These are phyloP conservation scores for Eptatretus atami DNA, from an alignment of 2,797 vertebrate genomes.

Conservation along the genomic window DNA sequence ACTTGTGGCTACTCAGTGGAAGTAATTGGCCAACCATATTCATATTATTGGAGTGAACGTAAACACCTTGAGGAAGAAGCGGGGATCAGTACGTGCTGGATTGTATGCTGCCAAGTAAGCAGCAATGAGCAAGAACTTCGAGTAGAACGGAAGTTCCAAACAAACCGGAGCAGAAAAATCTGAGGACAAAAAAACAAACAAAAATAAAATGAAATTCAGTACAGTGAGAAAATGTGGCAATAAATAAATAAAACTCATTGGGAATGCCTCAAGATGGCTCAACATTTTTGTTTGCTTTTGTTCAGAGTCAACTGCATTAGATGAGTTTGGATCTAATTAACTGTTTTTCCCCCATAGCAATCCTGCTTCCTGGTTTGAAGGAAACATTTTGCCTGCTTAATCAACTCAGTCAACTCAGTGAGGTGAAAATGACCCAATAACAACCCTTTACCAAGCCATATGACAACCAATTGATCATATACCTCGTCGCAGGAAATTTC, in stretches of 20 bases:
- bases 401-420: too few species aligned
- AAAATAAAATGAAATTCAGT: not conserved
- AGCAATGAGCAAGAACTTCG: slow-evolving; percentile 79
- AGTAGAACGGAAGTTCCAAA: slow-evolving; percentile 79
- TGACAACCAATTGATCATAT: too few species aligned
- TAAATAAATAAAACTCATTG: not conserved
- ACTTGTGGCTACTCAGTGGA: too few species aligned
- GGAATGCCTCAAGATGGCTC: not conserved
- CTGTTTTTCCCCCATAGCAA: too few species aligned
- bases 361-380: too few species aligned
- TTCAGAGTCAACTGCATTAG: not conserved
- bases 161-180: slow-evolving; percentile 54
- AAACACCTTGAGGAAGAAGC: slow-evolving; percentile 77
- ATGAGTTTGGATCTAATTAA: not conserved
- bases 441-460: too few species aligned
- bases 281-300: not conserved
- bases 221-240: not conserved
- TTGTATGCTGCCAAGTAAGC: slow-evolving; percentile 88
- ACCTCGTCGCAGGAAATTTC: too few species aligned
- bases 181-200: slow-evolving; percentile 8
- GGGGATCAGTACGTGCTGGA: slow-evolving; percentile 65
- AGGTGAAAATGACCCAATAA: too few species aligned
- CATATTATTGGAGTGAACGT: too few species aligned
- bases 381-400: too few species aligned
- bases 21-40: too few species aligned